Evolutionary conservation across 2,888 invertebrate genomes (phyloP), one percentile per base, ranked within the genome.

Genomic region (Drosophila austrosaltans): DNA sequence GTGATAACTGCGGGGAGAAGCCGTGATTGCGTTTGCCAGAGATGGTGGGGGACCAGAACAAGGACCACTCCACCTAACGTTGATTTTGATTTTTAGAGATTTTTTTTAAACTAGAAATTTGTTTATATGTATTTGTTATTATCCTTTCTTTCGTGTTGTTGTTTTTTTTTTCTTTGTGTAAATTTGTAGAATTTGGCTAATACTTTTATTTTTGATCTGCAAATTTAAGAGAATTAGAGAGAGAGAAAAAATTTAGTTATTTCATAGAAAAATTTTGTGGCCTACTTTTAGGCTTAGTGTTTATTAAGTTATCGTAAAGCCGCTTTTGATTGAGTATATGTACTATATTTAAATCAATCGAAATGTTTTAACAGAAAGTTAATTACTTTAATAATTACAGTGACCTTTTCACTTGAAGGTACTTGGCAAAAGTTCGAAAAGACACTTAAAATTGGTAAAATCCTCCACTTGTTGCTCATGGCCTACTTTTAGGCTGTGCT

Each of bases 161-260:
- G 16, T 16, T 16, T 16, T 32, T 32, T 32, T 32, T 5, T 32
- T 4, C 1, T 10, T 22, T 44, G 0, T 69, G 66, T 57, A 63
- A 56, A 69, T 76, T 76, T 42, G 78, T 83, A 87, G 12, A 83
- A 88, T 88, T 88, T 71, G 64, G 74, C 87, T 83, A 86, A 83
- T 89, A 76, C 75, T 75, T 75, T 61, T 57, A 72, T 77, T 73
- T 53, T 16, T 25, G n/a, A n/a, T 28, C 54, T 32, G 16, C 32
- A 42, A 56, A 2, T 25, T 58, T 2, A 70, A 63, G 54, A 7
- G 28, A 16, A n/a, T 48, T 30, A 5, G 5, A 36, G 20, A 67
- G 28, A 42, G 7, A 48, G 63, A 58, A 53, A n/a, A 20, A 61
- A 16, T 8, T 25, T 20, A 25, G 7, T 40, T 6, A 20, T n/a